phyloP scores from a whole-genome alignment of 2,888 invertebrate genomes.

The Stramonita haemastoma region DNA sequence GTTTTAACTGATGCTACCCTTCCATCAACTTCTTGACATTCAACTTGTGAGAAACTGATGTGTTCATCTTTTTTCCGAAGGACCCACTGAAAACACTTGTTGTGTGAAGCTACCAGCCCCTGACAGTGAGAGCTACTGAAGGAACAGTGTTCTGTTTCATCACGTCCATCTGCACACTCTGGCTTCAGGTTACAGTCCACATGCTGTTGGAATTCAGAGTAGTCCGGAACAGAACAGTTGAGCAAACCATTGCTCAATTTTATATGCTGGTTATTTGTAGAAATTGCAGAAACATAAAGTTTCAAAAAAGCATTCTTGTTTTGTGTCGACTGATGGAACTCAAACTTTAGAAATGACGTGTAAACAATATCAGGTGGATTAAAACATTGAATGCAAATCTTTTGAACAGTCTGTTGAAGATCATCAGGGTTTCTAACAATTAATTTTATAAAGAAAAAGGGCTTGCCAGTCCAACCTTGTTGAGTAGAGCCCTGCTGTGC shows the following conservation, averaged over 20 bases:
- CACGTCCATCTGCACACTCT: conserved; percentile 25
- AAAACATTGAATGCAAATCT: not conserved
- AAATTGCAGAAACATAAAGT: not conserved
- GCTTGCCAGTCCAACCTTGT: not conserved
- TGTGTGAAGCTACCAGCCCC: not conserved
- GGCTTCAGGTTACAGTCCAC: conserved; percentile 26
- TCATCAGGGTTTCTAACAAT: not conserved
- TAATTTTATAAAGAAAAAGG: not conserved
- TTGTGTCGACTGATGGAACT: not conserved
- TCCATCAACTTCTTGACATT: not conserved
- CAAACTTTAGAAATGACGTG: not conserved
- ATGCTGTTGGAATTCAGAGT: conserved; percentile 15
- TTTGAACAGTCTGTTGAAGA: not conserved
- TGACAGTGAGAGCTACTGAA: not conserved
- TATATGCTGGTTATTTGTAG: not conserved
- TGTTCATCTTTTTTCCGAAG: not conserved
- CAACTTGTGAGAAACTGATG: not conserved
- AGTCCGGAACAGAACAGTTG: conserved; percentile 20
- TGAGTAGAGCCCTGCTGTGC: not conserved
- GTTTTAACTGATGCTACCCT: not conserved
- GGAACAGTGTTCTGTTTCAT: conserved; percentile 31
- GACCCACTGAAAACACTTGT: not conserved
- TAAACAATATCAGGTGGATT: not conserved
- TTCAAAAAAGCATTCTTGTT: not conserved
- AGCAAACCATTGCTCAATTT: not conserved